Conservation (phyloP, 2,888 invertebrate species). For the Leucophenga maculata region DNA sequence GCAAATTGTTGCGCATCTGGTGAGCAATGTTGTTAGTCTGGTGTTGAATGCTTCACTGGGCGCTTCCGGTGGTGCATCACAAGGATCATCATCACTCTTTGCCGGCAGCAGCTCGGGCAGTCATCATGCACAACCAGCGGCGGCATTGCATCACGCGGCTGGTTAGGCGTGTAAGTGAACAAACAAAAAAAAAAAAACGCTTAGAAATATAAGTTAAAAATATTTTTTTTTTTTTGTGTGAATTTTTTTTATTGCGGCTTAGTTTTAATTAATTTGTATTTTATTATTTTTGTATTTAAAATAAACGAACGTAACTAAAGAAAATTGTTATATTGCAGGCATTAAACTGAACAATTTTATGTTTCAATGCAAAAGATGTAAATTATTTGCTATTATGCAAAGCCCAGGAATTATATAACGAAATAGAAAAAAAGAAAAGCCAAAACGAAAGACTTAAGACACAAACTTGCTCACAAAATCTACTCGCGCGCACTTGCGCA, state of each 20-base stretch:
- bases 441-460: constrained; percentile 31
- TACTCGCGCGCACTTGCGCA: constrained; percentile 41
- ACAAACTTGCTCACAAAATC: constrained; percentile 7
- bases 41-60: constrained; percentile 68
- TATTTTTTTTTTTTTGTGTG: constrained; percentile 31
- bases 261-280: not conserved
- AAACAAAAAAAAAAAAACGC: not conserved
- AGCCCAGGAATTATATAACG: not conserved
- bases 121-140: constrained; percentile 45
- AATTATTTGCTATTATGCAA: not conserved
- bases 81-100: constrained; percentile 61
- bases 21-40: constrained; percentile 66
- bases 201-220: not conserved
- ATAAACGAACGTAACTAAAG: not conserved
- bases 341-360: too few species aligned
- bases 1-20: constrained; percentile 67
- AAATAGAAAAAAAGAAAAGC: not conserved
- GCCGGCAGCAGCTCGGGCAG: constrained; percentile 47
- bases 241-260: constrained; percentile 13
- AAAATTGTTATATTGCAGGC: not conserved
- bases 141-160: not conserved
- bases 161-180: constrained; percentile 1
- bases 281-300: not conserved
- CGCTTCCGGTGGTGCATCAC: constrained; percentile 68
- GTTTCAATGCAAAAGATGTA: constrained; percentile 19